Percentiles rank a stretch among this genome's conserved stretches.
Conservation (phyloP, 2,888 invertebrate species). For the Calliphora vomitoria region DNA sequence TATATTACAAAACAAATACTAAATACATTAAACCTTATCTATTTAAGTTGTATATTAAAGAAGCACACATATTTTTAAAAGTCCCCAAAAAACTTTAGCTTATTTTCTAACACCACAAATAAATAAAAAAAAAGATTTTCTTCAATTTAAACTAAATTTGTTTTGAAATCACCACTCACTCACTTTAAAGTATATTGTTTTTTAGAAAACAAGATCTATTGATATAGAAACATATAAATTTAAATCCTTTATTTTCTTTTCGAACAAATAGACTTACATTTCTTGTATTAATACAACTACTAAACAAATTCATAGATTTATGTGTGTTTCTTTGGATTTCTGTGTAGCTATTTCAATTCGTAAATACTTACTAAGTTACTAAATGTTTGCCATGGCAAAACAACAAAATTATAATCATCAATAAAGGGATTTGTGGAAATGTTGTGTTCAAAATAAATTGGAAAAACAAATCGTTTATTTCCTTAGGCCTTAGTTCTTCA, state of each 20-base stretch:
- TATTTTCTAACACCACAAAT: neutral
- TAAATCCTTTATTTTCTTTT: neutral
- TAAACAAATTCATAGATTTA: slow-evolving; percentile 43
- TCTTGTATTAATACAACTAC: slow-evolving; percentile 24
- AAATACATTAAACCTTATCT: no score
- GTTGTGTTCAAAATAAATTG: slow-evolving; percentile 63
- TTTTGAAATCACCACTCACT: slow-evolving; percentile 1
- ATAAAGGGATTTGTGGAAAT: slow-evolving; percentile 81
- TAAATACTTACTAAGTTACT: slow-evolving; percentile 5
- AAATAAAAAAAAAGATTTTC: neutral
- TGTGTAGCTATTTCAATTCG: neutral
- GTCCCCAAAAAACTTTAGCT: no score
- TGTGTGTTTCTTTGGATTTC: neutral
- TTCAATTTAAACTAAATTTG: neutral
- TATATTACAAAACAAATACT: no score
- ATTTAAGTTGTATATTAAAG: no score
- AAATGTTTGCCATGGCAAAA: slow-evolving; percentile 19
- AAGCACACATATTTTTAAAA: no score
- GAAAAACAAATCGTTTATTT: slow-evolving; percentile 78
- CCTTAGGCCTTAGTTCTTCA: slow-evolving; percentile 49
- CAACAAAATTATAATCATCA: slow-evolving; percentile 75
- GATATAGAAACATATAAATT: slow-evolving; percentile 4
- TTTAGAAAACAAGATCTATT: neutral
- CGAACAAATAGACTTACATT: neutral
- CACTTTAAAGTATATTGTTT: neutral